Conservation (phyloP, 2,797 vertebrate species). For the Sebastiscus albofasciatus region DNA sequence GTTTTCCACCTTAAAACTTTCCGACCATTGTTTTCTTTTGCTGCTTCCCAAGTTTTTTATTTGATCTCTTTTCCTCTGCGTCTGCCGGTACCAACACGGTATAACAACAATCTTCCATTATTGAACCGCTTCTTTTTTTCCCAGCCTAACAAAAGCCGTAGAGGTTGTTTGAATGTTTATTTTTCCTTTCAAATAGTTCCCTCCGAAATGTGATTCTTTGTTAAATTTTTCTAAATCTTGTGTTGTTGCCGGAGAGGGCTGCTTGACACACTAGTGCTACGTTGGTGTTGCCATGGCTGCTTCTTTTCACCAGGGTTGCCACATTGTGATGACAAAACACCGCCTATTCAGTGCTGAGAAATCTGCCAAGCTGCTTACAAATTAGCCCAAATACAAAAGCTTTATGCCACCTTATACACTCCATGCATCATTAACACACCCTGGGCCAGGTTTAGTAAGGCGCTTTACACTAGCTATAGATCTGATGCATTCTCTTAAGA, state of each 20-base stretch:
- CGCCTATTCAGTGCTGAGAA: background rate
- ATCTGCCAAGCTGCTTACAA: background rate
- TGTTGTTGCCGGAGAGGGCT: background rate
- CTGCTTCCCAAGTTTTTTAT: background rate
- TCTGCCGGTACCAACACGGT: background rate
- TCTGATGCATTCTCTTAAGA: background rate
- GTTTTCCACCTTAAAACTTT: background rate
- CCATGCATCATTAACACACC: background rate
- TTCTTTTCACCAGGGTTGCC: background rate
- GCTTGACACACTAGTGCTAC: too few species aligned
- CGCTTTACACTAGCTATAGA: background rate
- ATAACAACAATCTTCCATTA: background rate
- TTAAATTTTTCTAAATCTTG: background rate
- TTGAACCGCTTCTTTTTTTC: background rate
- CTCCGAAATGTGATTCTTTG: background rate
- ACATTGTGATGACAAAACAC: background rate
- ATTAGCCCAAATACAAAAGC: background rate
- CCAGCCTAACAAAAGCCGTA: background rate
- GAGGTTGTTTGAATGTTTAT: background rate
- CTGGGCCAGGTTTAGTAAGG: background rate
- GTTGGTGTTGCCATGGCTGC: background rate
- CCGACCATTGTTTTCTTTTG: background rate
- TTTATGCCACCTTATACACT: background rate
- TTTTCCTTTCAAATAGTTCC: background rate
- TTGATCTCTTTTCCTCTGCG: background rate